These are phyloP conservation scores for Edolisoma coerulescens DNA, from an alignment of 2,113 vertebrate genomes.

Conservation along the genomic window DNA sequence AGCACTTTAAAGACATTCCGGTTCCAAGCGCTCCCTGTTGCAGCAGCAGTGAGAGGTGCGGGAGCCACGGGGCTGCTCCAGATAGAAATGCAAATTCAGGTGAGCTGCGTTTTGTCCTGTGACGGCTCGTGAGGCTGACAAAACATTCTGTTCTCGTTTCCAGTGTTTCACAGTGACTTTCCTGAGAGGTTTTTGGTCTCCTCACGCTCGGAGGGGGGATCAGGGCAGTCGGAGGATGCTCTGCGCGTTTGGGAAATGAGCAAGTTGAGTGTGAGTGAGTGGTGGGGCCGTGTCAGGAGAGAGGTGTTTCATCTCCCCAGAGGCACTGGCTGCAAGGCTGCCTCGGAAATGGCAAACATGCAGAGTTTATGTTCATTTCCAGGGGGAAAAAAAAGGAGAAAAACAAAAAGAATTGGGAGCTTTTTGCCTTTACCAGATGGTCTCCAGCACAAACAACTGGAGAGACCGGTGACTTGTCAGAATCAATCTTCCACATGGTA, in stretches of 20 bases:
- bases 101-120: accelerated
- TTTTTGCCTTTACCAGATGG: neutral
- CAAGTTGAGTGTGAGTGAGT: accelerated
- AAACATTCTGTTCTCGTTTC: neutral
- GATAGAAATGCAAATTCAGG: neutral
- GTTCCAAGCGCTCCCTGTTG: neutral
- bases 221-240: neutral
- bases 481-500: neutral
- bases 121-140: neutral
- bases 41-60: neutral
- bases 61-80: neutral
- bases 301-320: neutral
- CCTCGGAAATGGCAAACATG: neutral
- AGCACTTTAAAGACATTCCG: neutral
- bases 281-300: neutral
- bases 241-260: accelerated
- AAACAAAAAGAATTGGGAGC: accelerated
- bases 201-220: neutral
- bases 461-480: neutral
- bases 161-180: accelerated
- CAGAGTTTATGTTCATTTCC: neutral
- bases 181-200: neutral
- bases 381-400: accelerated
- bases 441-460: neutral
- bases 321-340: neutral